Conservation (phyloP, 64 coral and sea anemone species). For the Montipora sp. region DNA sequence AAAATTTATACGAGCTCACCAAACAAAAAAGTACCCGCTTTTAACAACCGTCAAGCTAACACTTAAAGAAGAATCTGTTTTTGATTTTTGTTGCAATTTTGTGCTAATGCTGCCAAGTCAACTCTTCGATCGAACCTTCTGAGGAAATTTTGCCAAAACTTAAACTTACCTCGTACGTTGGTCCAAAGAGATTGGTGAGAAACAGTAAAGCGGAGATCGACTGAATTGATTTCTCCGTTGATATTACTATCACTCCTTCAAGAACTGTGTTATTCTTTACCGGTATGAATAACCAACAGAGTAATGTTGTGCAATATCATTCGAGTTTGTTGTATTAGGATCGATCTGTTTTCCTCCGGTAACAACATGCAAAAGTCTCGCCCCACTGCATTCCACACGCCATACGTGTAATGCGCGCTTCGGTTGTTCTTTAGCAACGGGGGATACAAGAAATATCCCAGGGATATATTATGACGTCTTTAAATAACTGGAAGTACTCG, state of each 20-base stretch:
- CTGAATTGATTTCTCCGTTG: background rate
- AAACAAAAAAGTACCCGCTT: background rate
- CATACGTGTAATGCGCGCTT: constrained; percentile 17
- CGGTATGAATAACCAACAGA: background rate
- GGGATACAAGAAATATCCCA: background rate
- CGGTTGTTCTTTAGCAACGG: constrained; percentile 45
- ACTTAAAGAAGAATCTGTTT: background rate
- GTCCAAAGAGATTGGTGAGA: too few relatives aligned
- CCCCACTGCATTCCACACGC: constrained; percentile 30
- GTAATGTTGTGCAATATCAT: constrained; percentile 30
- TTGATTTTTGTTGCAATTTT: background rate
- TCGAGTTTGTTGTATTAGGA: background rate
- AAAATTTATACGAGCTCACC: background rate
- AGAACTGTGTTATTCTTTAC: constrained; percentile 1
- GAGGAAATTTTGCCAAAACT: background rate
- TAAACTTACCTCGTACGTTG: too few relatives aligned
- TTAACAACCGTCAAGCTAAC: background rate
- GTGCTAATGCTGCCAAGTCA: background rate
- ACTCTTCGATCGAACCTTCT: background rate
- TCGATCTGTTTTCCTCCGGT: background rate
- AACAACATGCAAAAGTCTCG: background rate
- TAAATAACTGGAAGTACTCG: background rate
- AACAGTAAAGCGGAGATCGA: background rate
- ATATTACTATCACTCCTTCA: background rate
- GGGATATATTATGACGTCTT: background rate